Conservation (phyloP, 53 echinoderm and acorn worm genomes). For the Antedon mediterranea region DNA sequence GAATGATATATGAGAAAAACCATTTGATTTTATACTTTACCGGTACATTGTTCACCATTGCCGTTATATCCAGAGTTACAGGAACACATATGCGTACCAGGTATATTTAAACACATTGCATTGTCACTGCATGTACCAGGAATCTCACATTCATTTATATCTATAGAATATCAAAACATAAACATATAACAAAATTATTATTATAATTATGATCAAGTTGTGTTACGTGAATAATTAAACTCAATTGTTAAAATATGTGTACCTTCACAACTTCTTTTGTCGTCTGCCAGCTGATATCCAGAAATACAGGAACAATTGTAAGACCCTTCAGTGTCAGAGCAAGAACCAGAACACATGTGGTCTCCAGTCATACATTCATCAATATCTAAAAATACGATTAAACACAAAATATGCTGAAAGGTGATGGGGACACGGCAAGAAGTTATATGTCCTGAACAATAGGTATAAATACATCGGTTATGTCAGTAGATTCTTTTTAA, state of each 20-base stretch:
- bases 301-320: neutral
- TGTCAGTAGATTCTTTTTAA: too few relatives aligned
- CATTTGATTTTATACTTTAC: neutral
- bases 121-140: neutral
- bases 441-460: too few relatives aligned
- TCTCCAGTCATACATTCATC: neutral
- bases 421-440: too few relatives aligned
- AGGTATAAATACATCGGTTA: too few relatives aligned
- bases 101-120: neutral
- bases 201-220: too few relatives aligned
- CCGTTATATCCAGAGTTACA: neutral
- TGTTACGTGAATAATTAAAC: neutral
- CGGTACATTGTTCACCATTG: neutral
- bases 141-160: neutral
- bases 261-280: neutral
- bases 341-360: neutral
- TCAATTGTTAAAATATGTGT: neutral
- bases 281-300: neutral
- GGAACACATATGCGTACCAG: neutral
- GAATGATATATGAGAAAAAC: too few relatives aligned
- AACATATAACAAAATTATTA: too few relatives aligned
- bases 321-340: neutral
- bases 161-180: neutral
- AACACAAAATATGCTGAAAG: too few relatives aligned
- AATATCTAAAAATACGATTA: neutral